Evolutionary conservation across 2,888 invertebrate genomes (phyloP).

Genomic region (Drosophila meridiana): DNA sequence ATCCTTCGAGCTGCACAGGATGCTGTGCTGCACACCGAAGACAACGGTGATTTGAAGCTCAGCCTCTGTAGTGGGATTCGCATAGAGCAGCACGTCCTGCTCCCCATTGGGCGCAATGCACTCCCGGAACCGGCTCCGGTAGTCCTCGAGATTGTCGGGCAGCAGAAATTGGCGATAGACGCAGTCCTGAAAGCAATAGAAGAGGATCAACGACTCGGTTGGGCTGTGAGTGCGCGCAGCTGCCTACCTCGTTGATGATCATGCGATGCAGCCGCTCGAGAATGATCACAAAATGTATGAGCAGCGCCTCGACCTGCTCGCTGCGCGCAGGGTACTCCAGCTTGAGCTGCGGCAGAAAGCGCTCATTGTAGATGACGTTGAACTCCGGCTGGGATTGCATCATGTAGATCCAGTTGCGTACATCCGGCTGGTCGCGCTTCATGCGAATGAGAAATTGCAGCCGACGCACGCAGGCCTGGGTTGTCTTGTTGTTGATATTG

Average conservation of each 20-base stretch:
- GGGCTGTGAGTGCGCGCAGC: background rate
- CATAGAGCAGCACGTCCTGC: constrained; percentile 60
- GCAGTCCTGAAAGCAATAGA: constrained; percentile 17
- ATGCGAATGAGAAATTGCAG: constrained; percentile 88
- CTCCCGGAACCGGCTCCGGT: constrained; percentile 69
- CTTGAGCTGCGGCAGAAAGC: constrained; percentile 82
- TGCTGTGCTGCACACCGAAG: constrained; percentile 87
- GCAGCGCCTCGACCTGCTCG: constrained; percentile 75
- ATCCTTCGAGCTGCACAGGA: constrained; percentile 87
- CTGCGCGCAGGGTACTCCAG: constrained; percentile 74
- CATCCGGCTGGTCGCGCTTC: constrained; percentile 87
- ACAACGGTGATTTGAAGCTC: constrained; percentile 78
- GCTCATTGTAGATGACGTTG: constrained; percentile 84
- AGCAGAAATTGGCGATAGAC: constrained; percentile 64
- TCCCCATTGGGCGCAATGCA: constrained; percentile 65
- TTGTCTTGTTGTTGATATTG: constrained; percentile 88
- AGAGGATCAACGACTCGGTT: background rate
- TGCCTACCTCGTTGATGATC: constrained; percentile 65
- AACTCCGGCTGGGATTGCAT: constrained; percentile 87
- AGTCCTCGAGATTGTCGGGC: constrained; percentile 82
- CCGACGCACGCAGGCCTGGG: constrained; percentile 89
- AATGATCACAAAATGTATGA: constrained; percentile 83
- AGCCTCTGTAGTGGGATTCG: constrained; percentile 73
- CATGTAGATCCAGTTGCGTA: constrained; percentile 88
- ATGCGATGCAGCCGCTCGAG: constrained; percentile 78